phyloP scores from a whole-genome alignment of 2,888 invertebrate genomes.

The Aspidapion aeneum region DNA sequence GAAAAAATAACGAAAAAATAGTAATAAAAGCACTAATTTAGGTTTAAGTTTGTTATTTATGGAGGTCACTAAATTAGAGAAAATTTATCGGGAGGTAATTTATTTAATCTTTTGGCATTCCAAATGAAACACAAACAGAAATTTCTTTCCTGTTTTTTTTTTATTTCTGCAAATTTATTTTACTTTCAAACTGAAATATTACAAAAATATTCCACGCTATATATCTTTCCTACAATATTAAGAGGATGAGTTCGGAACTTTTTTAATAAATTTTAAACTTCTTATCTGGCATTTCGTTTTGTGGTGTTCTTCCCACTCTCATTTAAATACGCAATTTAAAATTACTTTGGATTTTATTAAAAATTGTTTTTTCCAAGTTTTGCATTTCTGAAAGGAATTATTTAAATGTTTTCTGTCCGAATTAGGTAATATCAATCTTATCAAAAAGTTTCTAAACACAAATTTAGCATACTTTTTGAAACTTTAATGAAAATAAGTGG shows the following conservation, averaged over 20 bases:
- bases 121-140: not conserved
- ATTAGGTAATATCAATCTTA: too few species aligned
- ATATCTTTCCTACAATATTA: slow-evolving; percentile 24
- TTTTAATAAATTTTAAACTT: slow-evolving; percentile 32
- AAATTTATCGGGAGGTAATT: not conserved
- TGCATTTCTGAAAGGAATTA: not conserved
- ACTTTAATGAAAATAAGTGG: too few species aligned
- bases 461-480: too few species aligned
- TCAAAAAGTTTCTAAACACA: too few species aligned
- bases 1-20: too few species aligned
- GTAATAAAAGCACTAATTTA: not conserved
- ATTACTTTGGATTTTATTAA: slow-evolving; percentile 4
- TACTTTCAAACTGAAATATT: not conserved
- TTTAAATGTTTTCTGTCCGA: not conserved
- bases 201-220: slow-evolving; percentile 1
- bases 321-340: slow-evolving; percentile 22
- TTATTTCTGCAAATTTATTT: not conserved
- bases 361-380: not conserved
- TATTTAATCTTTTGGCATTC: not conserved
- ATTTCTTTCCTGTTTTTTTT: not conserved
- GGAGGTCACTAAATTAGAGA: not conserved
- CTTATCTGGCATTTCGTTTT: slow-evolving; percentile 22
- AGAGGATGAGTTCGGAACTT: slow-evolving; percentile 28
- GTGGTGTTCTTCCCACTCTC: not conserved
- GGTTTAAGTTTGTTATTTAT: not conserved